phyloP scores from a whole-genome alignment of 2,113 vertebrate species.

The Macaca fascicularis region DNA sequence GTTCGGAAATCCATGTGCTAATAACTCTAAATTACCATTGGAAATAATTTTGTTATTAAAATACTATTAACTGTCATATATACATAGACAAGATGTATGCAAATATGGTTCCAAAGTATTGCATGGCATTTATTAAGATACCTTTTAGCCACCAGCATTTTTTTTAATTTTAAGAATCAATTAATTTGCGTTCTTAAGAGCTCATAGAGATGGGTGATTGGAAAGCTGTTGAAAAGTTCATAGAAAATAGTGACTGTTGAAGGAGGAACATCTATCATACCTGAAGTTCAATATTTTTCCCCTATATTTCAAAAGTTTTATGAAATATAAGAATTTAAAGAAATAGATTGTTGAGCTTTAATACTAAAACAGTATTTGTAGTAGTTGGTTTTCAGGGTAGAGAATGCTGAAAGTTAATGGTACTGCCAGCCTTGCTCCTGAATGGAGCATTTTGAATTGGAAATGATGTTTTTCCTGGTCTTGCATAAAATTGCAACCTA shows the following conservation, averaged over 20 bases:
- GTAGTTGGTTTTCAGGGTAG: background rate
- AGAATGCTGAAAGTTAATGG: background rate
- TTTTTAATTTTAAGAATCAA: background rate
- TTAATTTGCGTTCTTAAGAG: background rate
- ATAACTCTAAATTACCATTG: background rate
- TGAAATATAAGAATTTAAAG: background rate
- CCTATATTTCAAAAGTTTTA: background rate
- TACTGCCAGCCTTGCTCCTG: background rate
- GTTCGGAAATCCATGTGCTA: background rate
- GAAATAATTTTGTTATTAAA: slow-evolving; percentile 19
- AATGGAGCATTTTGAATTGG: background rate
- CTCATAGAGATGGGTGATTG: background rate
- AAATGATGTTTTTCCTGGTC: background rate
- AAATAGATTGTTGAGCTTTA: background rate
- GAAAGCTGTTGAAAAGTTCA: background rate
- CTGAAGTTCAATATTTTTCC: background rate
- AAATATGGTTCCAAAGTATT: background rate
- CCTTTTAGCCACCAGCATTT: background rate
- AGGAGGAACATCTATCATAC: background rate
- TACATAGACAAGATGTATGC: background rate
- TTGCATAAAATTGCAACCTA: background rate
- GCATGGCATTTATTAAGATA: background rate
- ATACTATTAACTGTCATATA: background rate
- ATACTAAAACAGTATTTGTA: background rate
- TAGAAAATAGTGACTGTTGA: background rate